These are phyloP conservation scores for Limenitis arthemis DNA, from an alignment of 2,888 invertebrate genomes.

Conservation along the genomic window DNA sequence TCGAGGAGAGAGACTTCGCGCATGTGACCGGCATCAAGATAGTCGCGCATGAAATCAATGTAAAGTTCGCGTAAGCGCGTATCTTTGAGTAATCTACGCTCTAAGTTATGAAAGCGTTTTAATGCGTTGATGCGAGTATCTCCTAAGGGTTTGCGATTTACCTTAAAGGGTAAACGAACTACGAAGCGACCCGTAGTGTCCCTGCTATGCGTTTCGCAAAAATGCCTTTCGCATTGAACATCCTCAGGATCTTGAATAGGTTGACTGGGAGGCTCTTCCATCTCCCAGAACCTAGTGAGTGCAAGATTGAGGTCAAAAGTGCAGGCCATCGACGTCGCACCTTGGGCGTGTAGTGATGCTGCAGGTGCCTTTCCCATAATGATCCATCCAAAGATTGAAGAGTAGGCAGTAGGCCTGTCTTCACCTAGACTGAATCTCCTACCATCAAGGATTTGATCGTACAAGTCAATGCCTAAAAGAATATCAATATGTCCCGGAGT, in stretches of 20 bases:
- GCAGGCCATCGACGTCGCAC: neutral
- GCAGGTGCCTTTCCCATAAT: neutral
- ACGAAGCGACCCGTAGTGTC: neutral
- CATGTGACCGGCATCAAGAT: constrained; percentile 8
- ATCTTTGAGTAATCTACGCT: constrained; percentile 1
- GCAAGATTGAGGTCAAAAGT: neutral
- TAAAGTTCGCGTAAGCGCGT: constrained; percentile 1
- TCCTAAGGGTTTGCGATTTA: neutral
- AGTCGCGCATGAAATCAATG: constrained; percentile 9
- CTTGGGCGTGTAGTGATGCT: neutral
- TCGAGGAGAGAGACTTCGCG: neutral
- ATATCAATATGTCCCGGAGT: neutral
- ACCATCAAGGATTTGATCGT: neutral
- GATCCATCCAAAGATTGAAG: neutral
- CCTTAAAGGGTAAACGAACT: neutral
- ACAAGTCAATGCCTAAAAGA: neutral
- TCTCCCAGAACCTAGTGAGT: neutral
- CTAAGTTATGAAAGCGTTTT: constrained; percentile 1
- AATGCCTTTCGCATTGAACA: neutral
- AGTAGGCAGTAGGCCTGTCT: neutral
- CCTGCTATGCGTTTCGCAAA: neutral
- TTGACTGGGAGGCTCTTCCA: neutral
- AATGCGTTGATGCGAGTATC: neutral
- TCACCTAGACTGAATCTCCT: neutral
- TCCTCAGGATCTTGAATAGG: neutral